Percentiles rank a stretch among this genome's conserved stretches.
phyloP scores from a whole-genome alignment of 2,113 vertebrate species.

The Neodon shergylaensis region DNA sequence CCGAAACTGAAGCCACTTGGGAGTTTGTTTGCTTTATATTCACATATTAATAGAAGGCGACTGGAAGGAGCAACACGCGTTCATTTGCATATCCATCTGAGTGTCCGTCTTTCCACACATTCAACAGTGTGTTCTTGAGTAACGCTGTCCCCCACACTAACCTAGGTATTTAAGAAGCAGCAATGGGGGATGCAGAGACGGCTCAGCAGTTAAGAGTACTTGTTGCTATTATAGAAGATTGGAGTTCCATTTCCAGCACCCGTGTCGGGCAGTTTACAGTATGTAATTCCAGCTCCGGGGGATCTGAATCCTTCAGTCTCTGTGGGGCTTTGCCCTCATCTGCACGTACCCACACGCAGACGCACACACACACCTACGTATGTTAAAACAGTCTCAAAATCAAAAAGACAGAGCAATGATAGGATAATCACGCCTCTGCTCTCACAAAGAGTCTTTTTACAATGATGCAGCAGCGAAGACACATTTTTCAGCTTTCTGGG shows the following conservation, averaged over 20 bases:
- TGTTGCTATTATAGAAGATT: neutral
- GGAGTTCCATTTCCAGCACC: neutral
- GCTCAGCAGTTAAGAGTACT: neutral
- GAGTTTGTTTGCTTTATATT: slow-evolving; percentile 39
- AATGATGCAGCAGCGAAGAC: neutral
- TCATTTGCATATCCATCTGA: neutral
- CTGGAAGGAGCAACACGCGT: neutral
- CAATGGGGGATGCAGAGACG: neutral
- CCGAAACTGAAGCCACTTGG: slow-evolving; percentile 20
- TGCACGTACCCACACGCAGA: neutral
- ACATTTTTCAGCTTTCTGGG: neutral
- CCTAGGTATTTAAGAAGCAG: neutral
- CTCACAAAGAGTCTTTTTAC: neutral
- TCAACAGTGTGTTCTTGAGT: neutral
- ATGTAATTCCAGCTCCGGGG: neutral
- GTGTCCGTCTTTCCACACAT: neutral
- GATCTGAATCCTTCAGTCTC: neutral
- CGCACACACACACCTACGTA: neutral
- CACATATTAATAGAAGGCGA: neutral
- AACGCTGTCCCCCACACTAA: neutral
- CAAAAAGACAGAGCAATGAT: neutral
- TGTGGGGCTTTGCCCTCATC: no score
- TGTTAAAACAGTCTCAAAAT: no score
- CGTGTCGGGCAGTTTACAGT: neutral
- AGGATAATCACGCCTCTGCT: neutral